A percentile compares a stretch with the other conserved stretches of the same genome.
phyloP scores from a whole-genome alignment of 1,140 invertebrate genomes.

The Solen grandis region DNA sequence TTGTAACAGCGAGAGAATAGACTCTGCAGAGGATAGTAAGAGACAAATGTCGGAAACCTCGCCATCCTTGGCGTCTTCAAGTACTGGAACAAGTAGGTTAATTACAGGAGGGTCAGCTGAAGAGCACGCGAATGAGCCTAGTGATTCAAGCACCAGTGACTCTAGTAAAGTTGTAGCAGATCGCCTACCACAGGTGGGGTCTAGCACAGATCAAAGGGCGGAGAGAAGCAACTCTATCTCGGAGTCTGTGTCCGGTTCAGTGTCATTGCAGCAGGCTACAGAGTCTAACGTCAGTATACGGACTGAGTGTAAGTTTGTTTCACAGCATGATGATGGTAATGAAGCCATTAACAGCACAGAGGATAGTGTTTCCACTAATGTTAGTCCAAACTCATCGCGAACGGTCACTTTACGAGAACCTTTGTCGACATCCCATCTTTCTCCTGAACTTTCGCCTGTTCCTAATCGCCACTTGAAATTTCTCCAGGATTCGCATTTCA shows the following conservation, averaged over 20 bases:
- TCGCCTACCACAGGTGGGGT: constrained; percentile 31
- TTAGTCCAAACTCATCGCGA: constrained; percentile 12
- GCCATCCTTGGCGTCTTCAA: no score
- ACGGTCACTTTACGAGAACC: constrained; percentile 26
- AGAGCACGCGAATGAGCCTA: no score
- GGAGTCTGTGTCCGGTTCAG: no score
- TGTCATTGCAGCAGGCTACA: no score
- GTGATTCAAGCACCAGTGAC: no score
- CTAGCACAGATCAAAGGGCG: constrained; percentile 30
- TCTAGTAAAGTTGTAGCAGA: constrained; percentile 10
- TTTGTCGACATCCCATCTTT: constrained; percentile 36
- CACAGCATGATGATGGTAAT: constrained; percentile 21
- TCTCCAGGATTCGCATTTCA: constrained; percentile 24
- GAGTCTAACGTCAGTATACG: no score
- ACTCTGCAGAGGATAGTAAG: no score
- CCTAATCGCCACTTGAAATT: constrained; percentile 50
- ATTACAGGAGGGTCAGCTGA: no score
- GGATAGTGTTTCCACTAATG: constrained; percentile 15
- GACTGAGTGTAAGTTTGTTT: background rate
- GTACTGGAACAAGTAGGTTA: no score
- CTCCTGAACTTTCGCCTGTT: constrained; percentile 9
- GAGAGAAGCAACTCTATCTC: background rate
- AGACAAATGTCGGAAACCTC: no score
- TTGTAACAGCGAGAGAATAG: constrained; percentile 50
- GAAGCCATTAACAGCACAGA: constrained; percentile 22